Evolutionary conservation across 2,888 invertebrate species (phyloP).

Genomic region (Agrotis clavis): DNA sequence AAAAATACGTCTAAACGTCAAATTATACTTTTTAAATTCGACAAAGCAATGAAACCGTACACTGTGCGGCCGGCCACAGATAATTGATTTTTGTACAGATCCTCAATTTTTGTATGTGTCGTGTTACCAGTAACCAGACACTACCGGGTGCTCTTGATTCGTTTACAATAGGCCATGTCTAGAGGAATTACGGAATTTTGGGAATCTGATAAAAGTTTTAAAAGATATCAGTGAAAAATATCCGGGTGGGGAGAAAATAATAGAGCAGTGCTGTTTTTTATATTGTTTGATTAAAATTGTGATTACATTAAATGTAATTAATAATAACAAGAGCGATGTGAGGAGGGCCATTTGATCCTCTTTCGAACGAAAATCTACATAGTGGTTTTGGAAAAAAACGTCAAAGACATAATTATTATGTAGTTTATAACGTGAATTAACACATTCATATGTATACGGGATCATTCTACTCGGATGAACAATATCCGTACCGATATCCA

Average conservation of each 20-base stretch:
- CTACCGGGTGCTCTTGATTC: slow-evolving; percentile 71
- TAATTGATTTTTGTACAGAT: slow-evolving; percentile 65
- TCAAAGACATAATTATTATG: too few species aligned
- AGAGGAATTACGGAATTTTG: slow-evolving; percentile 69
- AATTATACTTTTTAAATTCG: slow-evolving; percentile 57
- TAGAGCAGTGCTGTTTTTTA: not conserved
- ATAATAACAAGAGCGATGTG: too few species aligned
- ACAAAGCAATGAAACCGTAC: slow-evolving; percentile 62
- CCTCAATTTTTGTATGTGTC: slow-evolving; percentile 62
- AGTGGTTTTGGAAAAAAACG: too few species aligned
- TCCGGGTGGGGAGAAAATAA: slow-evolving; percentile 2
- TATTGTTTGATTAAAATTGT: not conserved
- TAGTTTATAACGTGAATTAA: too few species aligned
- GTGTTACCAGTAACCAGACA: slow-evolving; percentile 68
- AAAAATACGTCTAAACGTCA: slow-evolving; percentile 43
- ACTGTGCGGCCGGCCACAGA: slow-evolving; percentile 65
- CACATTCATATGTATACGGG: too few species aligned
- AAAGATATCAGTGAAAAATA: slow-evolving; percentile 14
- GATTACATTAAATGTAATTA: not conserved
- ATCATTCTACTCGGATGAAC: too few species aligned
- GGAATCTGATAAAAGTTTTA: slow-evolving; percentile 51
- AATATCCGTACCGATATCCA: too few species aligned
- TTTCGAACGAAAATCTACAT: too few species aligned
- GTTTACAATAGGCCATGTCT: slow-evolving; percentile 74
- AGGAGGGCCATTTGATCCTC: too few species aligned